Evolutionary conservation across 1,140 invertebrate genomes (phyloP), one percentile per base, ranked within the genome.

Genomic region (Drosophila biarmipes): DNA sequence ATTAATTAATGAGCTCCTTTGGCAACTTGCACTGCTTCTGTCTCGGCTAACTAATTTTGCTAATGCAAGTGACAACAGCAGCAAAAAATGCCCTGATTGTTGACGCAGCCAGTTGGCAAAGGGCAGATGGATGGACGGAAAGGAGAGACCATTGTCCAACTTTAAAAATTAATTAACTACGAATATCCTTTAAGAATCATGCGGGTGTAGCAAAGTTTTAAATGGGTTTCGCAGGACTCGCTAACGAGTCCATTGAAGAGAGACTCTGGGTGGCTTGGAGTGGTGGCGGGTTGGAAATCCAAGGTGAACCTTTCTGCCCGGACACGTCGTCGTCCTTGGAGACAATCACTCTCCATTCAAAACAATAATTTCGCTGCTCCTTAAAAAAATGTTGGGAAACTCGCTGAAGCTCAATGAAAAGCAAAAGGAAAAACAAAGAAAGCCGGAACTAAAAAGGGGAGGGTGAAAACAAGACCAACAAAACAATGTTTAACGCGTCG

Each of bases 331-430:
- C 77, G 82, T 90, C 89, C 89, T 89, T 90, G 80, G 79, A 78
- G 82, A 89, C 84, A 90, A 90, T 90, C 87, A 89, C 90, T 90
- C 79, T 90, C 79, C 82, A 90, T 90, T 90, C 68, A 90, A 84
- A 80, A 85, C 79, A 90, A 90, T 90, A 84, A 90, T 87, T 87
- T 87, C 73, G 56, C 62, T 68, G 59, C 59, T 71, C 66, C 51
- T 54, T 54, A 37, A 35, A 79, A 78, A 87, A 89, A 89, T 74
- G 58, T 73, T 74, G 63, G 89, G 68, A 67, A 69, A 69, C 63
- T 55, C 63, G 66, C 48, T 55, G 51, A 46, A 82, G 62, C 73
- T 71, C 75, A 74, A 78, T 78, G 72, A 54, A 72, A 69, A 53
- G 61, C 51, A 73, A 54, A 34, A 51, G 37, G 27, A 52, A 72